Conservation (phyloP, 2,888 invertebrate species). For the Diarsia dahlii region DNA sequence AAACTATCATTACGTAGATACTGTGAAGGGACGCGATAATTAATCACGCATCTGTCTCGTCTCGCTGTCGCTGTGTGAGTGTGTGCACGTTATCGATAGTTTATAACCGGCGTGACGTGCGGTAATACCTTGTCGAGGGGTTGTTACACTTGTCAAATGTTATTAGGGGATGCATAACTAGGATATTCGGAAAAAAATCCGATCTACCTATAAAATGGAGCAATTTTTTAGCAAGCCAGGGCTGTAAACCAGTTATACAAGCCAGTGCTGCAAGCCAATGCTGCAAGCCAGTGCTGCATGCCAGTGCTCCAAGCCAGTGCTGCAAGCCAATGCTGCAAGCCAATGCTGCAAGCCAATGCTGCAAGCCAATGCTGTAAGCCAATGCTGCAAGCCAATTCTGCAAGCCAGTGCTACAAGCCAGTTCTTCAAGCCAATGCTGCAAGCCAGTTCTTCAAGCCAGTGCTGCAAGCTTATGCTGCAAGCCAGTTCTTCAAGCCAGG, state of each 20-base stretch:
- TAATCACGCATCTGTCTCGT: constrained; percentile 57
- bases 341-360: neutral
- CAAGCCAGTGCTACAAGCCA: neutral
- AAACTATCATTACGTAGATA: constrained; percentile 56
- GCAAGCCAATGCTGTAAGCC: too few relatives aligned
- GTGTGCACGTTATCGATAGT: constrained; percentile 58
- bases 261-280: too few relatives aligned
- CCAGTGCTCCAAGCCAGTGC: too few relatives aligned
- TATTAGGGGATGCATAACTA: neutral
- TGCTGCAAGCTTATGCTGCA: too few relatives aligned
- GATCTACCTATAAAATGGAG: neutral
- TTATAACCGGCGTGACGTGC: constrained; percentile 53
- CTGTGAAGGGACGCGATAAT: constrained; percentile 49
- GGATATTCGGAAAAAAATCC: neutral
- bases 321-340: too few relatives aligned
- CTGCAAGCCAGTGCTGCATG: too few relatives aligned
- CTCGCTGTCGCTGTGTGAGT: constrained; percentile 30
- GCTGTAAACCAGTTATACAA: too few relatives aligned
- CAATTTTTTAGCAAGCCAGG: neutral
- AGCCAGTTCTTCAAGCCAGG: too few relatives aligned
- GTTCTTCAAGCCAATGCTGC: too few relatives aligned
- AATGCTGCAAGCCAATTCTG: too few relatives aligned
- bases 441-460: neutral
- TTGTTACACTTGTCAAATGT: constrained; percentile 29
- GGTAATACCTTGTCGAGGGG: constrained; percentile 41